Evolutionary conservation across 2,113 vertebrate species (phyloP).

Genomic region (Chrysemys picta): DNA sequence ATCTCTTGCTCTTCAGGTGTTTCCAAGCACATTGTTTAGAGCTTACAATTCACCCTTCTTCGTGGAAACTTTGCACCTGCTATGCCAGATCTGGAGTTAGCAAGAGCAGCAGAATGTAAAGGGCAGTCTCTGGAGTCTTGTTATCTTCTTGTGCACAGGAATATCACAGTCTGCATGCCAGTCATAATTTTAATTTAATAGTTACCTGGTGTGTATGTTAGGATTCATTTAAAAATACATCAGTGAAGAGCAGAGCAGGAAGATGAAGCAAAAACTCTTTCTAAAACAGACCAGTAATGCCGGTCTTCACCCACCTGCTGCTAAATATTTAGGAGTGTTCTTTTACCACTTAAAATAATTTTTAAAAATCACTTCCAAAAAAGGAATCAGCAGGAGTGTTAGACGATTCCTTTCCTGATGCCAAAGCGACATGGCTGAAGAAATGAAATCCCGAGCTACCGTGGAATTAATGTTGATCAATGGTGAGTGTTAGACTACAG

Average conservation of each 20-base stretch:
- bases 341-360: constrained; percentile 65
- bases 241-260: constrained; percentile 51
- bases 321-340: constrained; percentile 62
- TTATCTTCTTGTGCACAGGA: constrained; percentile 75
- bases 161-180: constrained; percentile 60
- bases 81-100: constrained; percentile 45
- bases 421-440: constrained; percentile 5
- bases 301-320: constrained; percentile 56
- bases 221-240: constrained; percentile 75
- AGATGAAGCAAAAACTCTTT: constrained; percentile 59
- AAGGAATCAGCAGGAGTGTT: constrained; percentile 32
- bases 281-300: constrained; percentile 56
- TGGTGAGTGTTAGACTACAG: neutral
- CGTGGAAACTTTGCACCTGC: neutral
- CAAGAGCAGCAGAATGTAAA: constrained; percentile 68
- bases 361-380: constrained; percentile 68
- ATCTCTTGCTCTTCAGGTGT: constrained; percentile 35
- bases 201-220: constrained; percentile 69
- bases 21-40: neutral
- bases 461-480: constrained; percentile 51
- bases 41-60: neutral
- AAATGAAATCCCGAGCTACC: constrained; percentile 28
- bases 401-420: constrained; percentile 32
- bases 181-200: constrained; percentile 73
- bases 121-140: constrained; percentile 65